A percentile compares a stretch with the other conserved stretches of the same genome.
phyloP scores from a whole-genome alignment of 2,113 vertebrate species.

The Cryptoleucopteryx plumbea region DNA sequence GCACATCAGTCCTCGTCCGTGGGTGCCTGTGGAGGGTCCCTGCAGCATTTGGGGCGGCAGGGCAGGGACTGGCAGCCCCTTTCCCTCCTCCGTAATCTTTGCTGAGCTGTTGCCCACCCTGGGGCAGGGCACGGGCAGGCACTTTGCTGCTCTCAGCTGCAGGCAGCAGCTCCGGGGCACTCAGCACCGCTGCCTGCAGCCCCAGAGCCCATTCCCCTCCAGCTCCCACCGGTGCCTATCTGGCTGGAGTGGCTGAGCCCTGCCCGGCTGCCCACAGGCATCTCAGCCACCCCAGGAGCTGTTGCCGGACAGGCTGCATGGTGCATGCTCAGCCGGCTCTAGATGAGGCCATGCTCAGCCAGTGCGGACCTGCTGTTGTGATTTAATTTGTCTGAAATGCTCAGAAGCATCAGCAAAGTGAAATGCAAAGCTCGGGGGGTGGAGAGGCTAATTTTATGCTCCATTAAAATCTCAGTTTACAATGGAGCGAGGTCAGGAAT shows the following conservation, averaged over 20 bases:
- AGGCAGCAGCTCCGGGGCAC: background rate
- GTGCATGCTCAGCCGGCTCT: background rate
- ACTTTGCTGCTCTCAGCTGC: background rate
- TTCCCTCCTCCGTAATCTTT: background rate
- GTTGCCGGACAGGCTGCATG: accelerated
- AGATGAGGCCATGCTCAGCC: background rate
- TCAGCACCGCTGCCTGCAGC: background rate
- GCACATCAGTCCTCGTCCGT: background rate
- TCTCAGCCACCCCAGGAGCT: background rate
- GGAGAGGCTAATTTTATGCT: conserved; percentile 47
- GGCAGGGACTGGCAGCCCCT: background rate
- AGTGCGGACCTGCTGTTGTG: background rate
- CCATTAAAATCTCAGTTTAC: conserved; percentile 9
- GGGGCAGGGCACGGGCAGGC: background rate
- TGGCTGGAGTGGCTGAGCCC: background rate
- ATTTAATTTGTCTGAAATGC: conserved; percentile 2
- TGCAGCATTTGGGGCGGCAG: background rate
- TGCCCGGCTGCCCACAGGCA: accelerated
- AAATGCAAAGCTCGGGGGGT: background rate
- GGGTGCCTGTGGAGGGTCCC: background rate
- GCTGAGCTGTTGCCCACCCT: background rate
- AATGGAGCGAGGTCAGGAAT: background rate
- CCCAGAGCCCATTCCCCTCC: background rate
- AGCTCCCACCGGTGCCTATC: background rate
- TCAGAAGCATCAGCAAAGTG: background rate